Base-by-base conservation (phyloP, 2,113 vertebrate species). In the Sula dactylatra region DNA sequence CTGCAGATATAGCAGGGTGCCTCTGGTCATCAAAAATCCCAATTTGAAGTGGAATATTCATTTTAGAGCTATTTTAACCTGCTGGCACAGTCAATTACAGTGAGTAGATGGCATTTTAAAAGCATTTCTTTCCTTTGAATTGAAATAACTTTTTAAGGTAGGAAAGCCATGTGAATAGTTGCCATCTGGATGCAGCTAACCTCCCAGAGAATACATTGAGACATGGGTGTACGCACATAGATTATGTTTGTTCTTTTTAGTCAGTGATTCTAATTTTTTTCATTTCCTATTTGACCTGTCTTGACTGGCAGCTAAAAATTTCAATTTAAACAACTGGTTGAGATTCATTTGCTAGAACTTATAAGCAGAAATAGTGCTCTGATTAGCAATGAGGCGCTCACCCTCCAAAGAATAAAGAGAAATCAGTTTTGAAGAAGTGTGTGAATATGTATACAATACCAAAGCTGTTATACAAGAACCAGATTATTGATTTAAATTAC, bases 351-450 rank as follows among this genome's bases (percentile, higher is more conserved):
- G 66, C 56, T 47, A 26, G 89, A 86, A 96, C 56, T 92, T 72
- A 83, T 58, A 94, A 95, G 86, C 58, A 94, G 97, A 96, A 97
- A 88, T 71, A 94, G 83, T 91, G 93, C 91, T 96, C 89, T 93
- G 94, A 97, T 97, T 95, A 98, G 79, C 86, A 95, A 92, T 65
- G 95, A 95, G 77, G 83, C 78, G 94, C 96, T 96, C 92, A 80
- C 81, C 82, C 96, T 97, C 97, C 84, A 93, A 97, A 97, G 96
- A 94, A 86, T 82, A 97, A 82, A 90, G 67, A 93, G 61, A 95
- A 95, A 94, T 93, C 94, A 66, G 67, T 93, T 91, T 40, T 96
- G 95, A 95, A 96, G 90, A 86, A 94, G 90, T 13, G 16, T 95
- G 92, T 97, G 93, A 97, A 97, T 96, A 96, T 95, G 85, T 89